Evolutionary conservation across 2,113 vertebrate species (phyloP), one percentile per base, ranked within the genome.

Genomic region (Triplophysa rosa): DNA sequence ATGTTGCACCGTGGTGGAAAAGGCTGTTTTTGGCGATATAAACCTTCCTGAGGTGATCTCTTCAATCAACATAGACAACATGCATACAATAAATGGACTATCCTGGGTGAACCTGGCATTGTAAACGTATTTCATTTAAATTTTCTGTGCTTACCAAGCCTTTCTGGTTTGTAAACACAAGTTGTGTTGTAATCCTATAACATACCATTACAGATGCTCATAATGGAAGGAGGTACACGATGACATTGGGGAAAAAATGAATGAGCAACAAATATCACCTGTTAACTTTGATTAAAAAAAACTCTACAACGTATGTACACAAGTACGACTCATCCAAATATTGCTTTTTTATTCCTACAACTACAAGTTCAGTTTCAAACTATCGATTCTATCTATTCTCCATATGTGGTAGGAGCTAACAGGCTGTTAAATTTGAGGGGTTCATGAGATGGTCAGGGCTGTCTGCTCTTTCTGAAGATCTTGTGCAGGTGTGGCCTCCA

Each of bases 161-260:
- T 19, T 49, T 49, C 47, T 26, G 59, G 58, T 75, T 75, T 63
- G 47, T 75, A 75, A 75, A 75, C 72, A 75, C 72, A 63, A n/a
- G 72, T 23, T 13, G 58, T 63, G 59, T 63, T 75, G 72, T 75
- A 75, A 75, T 63, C 59, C 59, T 63, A n/a, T n/a, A 75, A 75
- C 72, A 63, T 63, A 16, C 63, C 40, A 75, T 75, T 63, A 75
- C 40, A 75, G 59, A 75, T 47, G 16, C 58, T 47, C 21, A 75
- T 23, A 75, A 63, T 63, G 21, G 59, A 47, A 23, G 0, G 72
- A 58, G 59, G 72, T n/a, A 75, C 40, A 40, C 26, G 42, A 37
- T 63, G 59, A 58, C 45, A 1, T 58, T 42, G 23, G 33, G 54
- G 23, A 42, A 71, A 59, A 23, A 73, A 73, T 24, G 13, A 73